Evolutionary conservation across 2,113 vertebrate genomes (phyloP).

Genomic region (Alexandromys fortis): DNA sequence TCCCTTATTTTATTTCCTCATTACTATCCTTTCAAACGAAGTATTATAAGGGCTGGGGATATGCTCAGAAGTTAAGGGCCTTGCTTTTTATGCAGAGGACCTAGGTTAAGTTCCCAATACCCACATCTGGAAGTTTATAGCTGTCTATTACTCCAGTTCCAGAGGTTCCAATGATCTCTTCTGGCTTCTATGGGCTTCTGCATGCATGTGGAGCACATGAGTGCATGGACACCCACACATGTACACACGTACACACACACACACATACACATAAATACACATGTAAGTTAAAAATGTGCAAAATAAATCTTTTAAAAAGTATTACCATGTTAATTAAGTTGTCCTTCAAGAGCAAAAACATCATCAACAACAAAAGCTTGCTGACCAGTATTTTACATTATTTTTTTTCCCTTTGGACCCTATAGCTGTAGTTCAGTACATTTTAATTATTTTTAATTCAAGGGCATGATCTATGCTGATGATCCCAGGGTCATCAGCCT

Average conservation of each 20-base stretch:
- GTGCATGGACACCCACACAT: neutral
- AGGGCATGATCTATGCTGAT: neutral
- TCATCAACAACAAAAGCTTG: neutral
- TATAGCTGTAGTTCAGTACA: neutral
- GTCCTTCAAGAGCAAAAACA: neutral
- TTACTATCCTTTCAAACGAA: slow-evolving; percentile 9
- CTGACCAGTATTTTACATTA: slow-evolving; percentile 1
- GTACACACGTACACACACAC: neutral
- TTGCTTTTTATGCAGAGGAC: neutral
- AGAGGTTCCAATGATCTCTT: neutral
- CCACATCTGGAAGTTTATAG: neutral
- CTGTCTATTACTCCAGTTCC: neutral
- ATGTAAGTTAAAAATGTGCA: neutral
- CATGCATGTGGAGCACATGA: neutral
- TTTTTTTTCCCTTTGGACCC: slow-evolving; percentile 10
- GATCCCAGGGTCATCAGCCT: neutral
- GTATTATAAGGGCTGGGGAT: neutral
- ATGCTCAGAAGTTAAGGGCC: neutral
- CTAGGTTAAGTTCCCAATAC: neutral
- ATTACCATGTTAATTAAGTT: slow-evolving; percentile 17
- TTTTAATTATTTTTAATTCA: slow-evolving; percentile 34
- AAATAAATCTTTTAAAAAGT: neutral
- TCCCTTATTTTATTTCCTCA: neutral
- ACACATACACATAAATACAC: neutral
- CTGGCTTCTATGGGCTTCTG: neutral